Conservation (phyloP, 2,113 vertebrate genomes). For the Sigmodon hispidus region DNA sequence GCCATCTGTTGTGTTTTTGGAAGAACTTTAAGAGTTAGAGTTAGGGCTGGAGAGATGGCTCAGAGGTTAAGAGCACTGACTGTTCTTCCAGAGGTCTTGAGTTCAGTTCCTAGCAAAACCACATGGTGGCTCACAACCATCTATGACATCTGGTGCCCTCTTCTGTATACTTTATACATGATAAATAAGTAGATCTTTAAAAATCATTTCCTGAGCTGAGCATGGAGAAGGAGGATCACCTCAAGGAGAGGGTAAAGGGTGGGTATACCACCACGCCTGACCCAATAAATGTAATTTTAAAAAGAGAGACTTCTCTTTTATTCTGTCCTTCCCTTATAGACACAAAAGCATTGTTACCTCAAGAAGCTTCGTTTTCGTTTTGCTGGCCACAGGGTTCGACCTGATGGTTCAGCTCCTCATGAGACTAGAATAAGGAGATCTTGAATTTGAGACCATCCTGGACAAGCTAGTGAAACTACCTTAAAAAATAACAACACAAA, state of each 20-base stretch:
- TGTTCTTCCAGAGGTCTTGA: too few relatives aligned
- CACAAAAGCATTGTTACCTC: background rate
- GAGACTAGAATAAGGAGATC: background rate
- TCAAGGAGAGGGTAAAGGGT: background rate
- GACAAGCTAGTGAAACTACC: background rate
- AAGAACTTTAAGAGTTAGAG: slow-evolving; percentile 11
- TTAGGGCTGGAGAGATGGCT: too few relatives aligned
- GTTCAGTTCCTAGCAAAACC: too few relatives aligned
- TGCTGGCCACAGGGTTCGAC: fast-evolving
- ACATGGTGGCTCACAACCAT: too few relatives aligned
- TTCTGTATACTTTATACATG: too few relatives aligned
- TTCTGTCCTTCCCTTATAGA: background rate
- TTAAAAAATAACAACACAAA: background rate
- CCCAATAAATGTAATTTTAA: background rate
- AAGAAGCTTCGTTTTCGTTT: background rate
- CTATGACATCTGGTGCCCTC: too few relatives aligned
- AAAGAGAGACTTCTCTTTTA: background rate
- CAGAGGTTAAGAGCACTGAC: too few relatives aligned
- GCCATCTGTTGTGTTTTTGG: background rate
- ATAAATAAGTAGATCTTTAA: too few relatives aligned
- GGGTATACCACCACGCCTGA: background rate
- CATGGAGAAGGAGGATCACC: too few relatives aligned
- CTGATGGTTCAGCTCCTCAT: background rate
- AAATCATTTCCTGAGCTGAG: background rate
- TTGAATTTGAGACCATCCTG: background rate